Conservation (phyloP, 2,797 vertebrate genomes). For the Vultur gryphus region DNA sequence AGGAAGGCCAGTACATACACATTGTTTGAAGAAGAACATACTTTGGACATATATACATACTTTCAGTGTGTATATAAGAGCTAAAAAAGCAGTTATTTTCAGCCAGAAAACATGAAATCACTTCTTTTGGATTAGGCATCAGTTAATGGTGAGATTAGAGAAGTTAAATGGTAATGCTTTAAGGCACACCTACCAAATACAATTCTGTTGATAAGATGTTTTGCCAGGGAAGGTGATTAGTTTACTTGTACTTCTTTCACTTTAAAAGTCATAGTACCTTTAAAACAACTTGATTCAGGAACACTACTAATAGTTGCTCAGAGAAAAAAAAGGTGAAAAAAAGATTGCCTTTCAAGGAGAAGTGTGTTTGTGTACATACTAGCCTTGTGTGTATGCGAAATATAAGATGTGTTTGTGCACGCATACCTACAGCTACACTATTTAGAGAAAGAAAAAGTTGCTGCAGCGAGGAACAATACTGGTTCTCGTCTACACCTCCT, state of each 20-base stretch:
- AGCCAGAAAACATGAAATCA: not conserved
- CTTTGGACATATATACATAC: not conserved
- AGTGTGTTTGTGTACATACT: not conserved
- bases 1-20: not conserved
- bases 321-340: not conserved
- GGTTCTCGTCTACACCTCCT: not conserved
- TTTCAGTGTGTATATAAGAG: too few species aligned
- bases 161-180: not conserved
- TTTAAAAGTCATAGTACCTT: not conserved
- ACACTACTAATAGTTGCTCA: not conserved
- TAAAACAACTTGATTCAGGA: not conserved
- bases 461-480: not conserved
- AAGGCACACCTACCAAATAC: not conserved
- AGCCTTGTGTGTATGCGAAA: not conserved
- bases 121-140: not conserved
- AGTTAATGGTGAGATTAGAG: not conserved
- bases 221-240: not conserved
- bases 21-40: not conserved
- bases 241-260: not conserved
- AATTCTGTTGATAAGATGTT: not conserved
- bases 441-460: not conserved
- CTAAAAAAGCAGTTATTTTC: not conserved
- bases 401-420: rapidly evolving
- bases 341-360: not conserved
- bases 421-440: not conserved